Conservation (phyloP, 2,113 vertebrate genomes). For the Indicator indicator region DNA sequence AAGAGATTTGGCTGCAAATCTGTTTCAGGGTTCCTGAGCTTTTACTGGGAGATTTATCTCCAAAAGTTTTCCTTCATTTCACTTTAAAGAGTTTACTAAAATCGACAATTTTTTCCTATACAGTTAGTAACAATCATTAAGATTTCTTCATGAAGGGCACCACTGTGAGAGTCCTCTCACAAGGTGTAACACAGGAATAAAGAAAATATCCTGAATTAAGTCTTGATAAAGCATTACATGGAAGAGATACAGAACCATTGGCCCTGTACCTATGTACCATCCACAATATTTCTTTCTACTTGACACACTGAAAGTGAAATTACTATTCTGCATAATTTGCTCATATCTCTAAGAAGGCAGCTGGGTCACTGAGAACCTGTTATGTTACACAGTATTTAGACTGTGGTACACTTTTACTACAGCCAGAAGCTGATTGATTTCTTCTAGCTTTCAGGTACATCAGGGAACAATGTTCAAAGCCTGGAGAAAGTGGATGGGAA, state of each 20-base stretch:
- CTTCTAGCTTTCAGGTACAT: background rate
- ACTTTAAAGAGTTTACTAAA: background rate
- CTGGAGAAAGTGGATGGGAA: background rate
- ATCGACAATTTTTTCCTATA: background rate
- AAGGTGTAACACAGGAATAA: background rate
- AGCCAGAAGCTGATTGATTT: background rate
- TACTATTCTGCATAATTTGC: background rate
- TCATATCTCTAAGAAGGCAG: background rate
- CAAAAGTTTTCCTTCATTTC: background rate
- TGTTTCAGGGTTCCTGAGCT: background rate
- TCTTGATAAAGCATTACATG: background rate
- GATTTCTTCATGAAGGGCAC: background rate
- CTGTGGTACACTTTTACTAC: background rate
- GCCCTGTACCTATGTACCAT: background rate
- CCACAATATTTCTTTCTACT: background rate
- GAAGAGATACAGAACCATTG: background rate
- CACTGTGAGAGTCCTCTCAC: background rate
- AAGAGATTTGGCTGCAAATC: background rate
- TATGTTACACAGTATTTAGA: background rate
- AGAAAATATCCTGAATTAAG: background rate
- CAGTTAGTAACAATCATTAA: background rate
- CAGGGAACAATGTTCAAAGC: background rate
- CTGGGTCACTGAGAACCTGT: background rate
- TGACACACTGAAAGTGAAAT: background rate
- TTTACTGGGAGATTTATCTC: background rate